Evolutionary conservation across 2,113 vertebrate genomes (phyloP), one percentile per base, ranked within the genome.

Genomic region (Phasianus colchicus): DNA sequence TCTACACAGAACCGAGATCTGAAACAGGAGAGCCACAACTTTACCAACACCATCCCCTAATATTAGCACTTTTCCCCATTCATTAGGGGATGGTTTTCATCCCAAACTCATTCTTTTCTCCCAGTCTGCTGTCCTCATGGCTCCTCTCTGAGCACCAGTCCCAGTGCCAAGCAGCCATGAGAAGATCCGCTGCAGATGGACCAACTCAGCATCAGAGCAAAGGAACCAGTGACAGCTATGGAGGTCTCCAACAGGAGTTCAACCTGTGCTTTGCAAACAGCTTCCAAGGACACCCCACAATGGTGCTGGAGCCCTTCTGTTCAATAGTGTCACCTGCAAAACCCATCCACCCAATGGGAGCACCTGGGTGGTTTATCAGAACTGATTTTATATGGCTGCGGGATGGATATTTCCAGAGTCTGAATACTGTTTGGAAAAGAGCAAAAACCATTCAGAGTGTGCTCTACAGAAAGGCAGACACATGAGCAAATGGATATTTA

Each of bases 401-500:
- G 63, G 81, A 89, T 58, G 64, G 24, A 15, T 20, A 73, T 80
- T 93, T 86, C 94, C 88, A 89, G 58, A 38, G 58, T 5, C 77
- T 65, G 76, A 90, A 74, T 0, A 58, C 57, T 30, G 52, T 79
- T 88, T 61, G 84, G 83, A 86, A 83, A 86, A 85, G 50, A 88
- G 71, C 2, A 6, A 91, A 80, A 78, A 71, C 61, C 84, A 38
- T 89, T 90, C 55, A 65, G 86, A 66, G 82, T 0, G 8, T 55
- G 57, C 85, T 55, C 87, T 88, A 61, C 47, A 74, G 93, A 77
- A 76, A 92, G 84, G 48, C 40, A 63, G 67, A 52, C 1, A 2
- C 77, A 32, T 19, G 22, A 67, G 88, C 54, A 69, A 36, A 40
- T 72, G 77, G 85, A 83, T 94, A 89, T 93, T 96, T 83, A 93